Evolutionary conservation across 2,113 vertebrate genomes (phyloP).

Genomic region (Camelus dromedarius): DNA sequence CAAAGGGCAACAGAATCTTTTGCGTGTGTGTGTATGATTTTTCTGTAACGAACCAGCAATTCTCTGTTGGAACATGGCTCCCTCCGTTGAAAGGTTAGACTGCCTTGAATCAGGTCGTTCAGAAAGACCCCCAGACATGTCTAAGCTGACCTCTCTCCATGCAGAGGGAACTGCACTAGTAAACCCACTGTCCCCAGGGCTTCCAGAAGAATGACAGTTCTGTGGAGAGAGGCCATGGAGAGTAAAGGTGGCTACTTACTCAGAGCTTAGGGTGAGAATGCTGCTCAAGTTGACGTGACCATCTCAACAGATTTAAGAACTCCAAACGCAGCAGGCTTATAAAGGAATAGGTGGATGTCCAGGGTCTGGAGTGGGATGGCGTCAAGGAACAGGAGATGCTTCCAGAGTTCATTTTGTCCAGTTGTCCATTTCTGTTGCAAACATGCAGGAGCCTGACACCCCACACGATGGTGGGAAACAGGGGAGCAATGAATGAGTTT

Average conservation of each 20-base stretch:
- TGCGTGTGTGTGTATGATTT: not conserved
- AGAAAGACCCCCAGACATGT: not conserved
- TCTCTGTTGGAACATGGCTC: not conserved
- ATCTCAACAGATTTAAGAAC: not conserved
- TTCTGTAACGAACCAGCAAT: not conserved
- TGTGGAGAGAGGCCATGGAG: not conserved
- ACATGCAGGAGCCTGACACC: not conserved
- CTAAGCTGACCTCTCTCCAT: not conserved
- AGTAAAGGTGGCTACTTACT: not conserved
- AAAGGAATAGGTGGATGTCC: not conserved
- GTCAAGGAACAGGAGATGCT: not conserved
- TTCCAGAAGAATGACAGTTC: not conserved
- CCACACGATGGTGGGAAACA: fast-evolving
- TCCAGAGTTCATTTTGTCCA: not conserved
- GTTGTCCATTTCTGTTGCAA: not conserved
- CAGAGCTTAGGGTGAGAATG: not conserved
- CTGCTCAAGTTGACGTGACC: not conserved
- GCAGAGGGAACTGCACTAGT: not conserved
- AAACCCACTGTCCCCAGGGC: not conserved
- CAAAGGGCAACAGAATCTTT: not conserved
- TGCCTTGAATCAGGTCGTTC: not conserved
- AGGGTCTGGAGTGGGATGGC: not conserved
- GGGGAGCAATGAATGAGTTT: no score
- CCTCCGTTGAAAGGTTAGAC: not conserved
- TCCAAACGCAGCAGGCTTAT: not conserved